A percentile compares a stretch with the other conserved stretches of the same genome.
Evolutionary conservation across 2,888 invertebrate genomes (phyloP).

Genomic region (Anorthoa munda): DNA sequence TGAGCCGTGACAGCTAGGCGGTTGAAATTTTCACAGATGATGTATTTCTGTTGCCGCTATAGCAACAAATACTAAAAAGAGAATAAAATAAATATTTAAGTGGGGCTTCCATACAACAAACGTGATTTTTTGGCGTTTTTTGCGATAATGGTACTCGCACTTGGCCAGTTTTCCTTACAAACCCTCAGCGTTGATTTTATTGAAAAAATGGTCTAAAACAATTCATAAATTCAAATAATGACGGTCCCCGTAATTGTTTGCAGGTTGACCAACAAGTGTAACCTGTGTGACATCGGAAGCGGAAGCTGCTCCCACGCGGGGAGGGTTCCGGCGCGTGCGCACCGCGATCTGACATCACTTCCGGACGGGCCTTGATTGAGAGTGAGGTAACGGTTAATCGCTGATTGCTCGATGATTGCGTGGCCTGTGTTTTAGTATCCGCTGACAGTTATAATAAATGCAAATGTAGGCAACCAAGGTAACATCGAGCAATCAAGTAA

Average conservation of each 20-base stretch:
- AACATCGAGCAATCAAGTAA: no score
- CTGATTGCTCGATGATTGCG: slow-evolving; percentile 67
- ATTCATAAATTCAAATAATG: background rate
- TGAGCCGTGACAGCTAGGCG: no score
- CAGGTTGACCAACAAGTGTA: slow-evolving; percentile 74
- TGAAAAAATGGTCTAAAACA: background rate
- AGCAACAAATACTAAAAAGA: no score
- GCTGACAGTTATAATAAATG: slow-evolving; percentile 35
- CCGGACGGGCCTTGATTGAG: slow-evolving; percentile 75
- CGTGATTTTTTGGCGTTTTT: no score
- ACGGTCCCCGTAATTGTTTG: slow-evolving; percentile 31
- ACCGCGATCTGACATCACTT: slow-evolving; percentile 79
- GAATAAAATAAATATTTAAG: no score
- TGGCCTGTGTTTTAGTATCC: slow-evolving; percentile 53
- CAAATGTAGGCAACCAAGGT: slow-evolving; percentile 3
- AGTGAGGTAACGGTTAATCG: slow-evolving; percentile 74
- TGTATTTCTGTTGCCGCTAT: no score
- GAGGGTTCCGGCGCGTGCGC: slow-evolving; percentile 75
- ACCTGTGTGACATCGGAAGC: slow-evolving; percentile 82
- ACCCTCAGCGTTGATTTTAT: background rate
- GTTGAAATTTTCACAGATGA: no score
- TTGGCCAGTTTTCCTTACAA: no score
- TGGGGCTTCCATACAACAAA: no score
- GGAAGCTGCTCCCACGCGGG: slow-evolving; percentile 86
- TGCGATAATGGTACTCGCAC: no score